Evolutionary conservation across 2,113 vertebrate genomes (phyloP), one percentile per base, ranked within the genome.

Genomic region (Sinocyclocheilus grahami): DNA sequence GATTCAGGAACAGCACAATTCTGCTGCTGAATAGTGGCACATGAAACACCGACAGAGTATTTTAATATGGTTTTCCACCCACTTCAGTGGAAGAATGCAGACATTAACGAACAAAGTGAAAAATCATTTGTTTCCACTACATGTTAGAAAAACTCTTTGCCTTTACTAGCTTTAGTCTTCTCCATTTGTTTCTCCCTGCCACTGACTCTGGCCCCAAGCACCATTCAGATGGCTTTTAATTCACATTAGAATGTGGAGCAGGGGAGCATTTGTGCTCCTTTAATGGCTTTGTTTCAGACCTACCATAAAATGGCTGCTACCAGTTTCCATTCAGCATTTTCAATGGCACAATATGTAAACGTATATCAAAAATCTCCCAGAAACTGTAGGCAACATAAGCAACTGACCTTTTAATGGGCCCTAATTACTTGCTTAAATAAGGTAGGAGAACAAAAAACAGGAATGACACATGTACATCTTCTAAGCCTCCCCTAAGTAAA

Each of bases 221-320:
- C 72, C 63, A 20, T 82, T 82, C n/a, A 82, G 80, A 71, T 71
- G 46, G 63, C 24, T 82, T 82, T 82, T 71, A 82, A 69, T 82
- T 82, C 16, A 37, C 53, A 69, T 30, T 33, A 69, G 62, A 55
- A 82, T 82, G 63, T 55, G 80, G 46, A 69, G 9, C 62, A 71
- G 24, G 80, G 63, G 62, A 82, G 80, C 62, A 33, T 82, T 82
- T n/a, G 37, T 82, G 46, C 27, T 82, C 42, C 4, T 82, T 69
- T 53, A 82, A 71, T 48, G 63, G 46, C 27, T 37, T 48, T 82
- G 46, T 69, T 30, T 55, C 83, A 77, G 55, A 74, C 18, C 67
- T 58, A 27, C 1, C 22, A 58, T 30, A 58, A 58, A 76, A 51
- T 65, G 14, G 39, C 58, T 65, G 24, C 24, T 46, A 33, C 63